These are phyloP conservation scores for Metopia argyrocephala DNA, from an alignment of 2,888 invertebrate species.

Conservation along the genomic window DNA sequence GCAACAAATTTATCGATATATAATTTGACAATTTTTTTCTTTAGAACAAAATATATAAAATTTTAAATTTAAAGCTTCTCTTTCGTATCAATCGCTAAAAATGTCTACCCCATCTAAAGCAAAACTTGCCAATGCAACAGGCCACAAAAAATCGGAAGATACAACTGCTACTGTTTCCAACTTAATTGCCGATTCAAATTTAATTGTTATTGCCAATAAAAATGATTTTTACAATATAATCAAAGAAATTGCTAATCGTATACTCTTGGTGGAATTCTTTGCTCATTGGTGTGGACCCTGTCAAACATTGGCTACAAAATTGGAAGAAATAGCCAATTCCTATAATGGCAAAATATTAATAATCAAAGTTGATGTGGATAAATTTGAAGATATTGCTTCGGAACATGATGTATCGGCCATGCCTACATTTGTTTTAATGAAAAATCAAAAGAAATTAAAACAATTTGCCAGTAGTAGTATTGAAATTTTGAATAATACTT, in stretches of 20 bases:
- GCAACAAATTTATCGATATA: neutral
- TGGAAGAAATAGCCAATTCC: slow-evolving; percentile 84
- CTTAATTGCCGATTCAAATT: slow-evolving; percentile 14
- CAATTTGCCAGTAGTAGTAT: slow-evolving; percentile 89
- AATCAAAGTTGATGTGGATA: slow-evolving; percentile 89
- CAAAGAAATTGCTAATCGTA: slow-evolving; percentile 85
- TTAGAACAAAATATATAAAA: too few relatives aligned
- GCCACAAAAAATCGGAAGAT: neutral
- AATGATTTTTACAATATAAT: slow-evolving; percentile 85
- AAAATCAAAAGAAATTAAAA: slow-evolving; percentile 83
- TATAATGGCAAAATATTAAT: slow-evolving; percentile 80
- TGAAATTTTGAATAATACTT: slow-evolving; percentile 83
- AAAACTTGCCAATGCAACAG: neutral
- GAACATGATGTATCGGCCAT: slow-evolving; percentile 89
- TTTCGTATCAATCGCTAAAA: neutral
- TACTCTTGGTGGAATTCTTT: slow-evolving; percentile 93
- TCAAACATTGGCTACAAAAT: slow-evolving; percentile 89
- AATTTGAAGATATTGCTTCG: slow-evolving; percentile 88
- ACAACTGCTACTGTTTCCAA: neutral
- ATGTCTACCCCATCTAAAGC: neutral
- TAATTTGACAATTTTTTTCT: neutral
- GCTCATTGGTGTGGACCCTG: slow-evolving; percentile 96
- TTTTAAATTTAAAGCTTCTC: neutral
- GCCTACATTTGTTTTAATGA: slow-evolving; percentile 94
- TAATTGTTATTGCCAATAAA: slow-evolving; percentile 73